Conservation (phyloP, 2,113 vertebrate species). For the Callocephalon fimbriatum region DNA sequence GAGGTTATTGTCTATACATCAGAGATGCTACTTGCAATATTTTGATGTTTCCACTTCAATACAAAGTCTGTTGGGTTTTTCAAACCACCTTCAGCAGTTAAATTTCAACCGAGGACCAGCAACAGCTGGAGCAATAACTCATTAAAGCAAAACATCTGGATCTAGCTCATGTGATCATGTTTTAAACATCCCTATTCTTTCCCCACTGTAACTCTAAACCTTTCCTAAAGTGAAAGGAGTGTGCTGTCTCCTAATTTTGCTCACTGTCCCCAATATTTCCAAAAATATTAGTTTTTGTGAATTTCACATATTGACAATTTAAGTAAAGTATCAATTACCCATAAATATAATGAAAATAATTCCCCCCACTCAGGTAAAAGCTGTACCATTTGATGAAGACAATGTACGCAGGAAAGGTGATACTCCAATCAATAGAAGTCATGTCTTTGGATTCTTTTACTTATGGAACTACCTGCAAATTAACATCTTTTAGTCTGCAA, state of each 20-base stretch:
- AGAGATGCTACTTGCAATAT: background rate
- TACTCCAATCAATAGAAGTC: background rate
- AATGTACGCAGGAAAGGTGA: background rate
- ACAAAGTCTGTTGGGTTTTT: background rate
- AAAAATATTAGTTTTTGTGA: background rate
- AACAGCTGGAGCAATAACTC: background rate
- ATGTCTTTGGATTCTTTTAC: background rate
- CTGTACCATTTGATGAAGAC: background rate
- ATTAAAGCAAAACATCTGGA: background rate
- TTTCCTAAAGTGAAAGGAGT: background rate
- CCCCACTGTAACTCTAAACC: background rate
- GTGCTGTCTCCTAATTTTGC: background rate
- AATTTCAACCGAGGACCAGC: background rate
- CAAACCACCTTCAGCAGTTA: background rate
- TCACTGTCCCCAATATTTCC: background rate
- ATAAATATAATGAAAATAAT: background rate
- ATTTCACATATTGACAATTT: background rate
- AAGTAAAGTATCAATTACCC: background rate
- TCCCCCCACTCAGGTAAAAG: background rate
- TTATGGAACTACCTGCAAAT: conserved; percentile 1
- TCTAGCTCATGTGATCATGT: background rate
- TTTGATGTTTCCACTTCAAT: background rate
- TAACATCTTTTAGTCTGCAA: background rate
- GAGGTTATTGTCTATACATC: background rate
- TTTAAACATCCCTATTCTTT: background rate